Evolutionary conservation across 1,140 invertebrate species (phyloP), one percentile per base, ranked within the genome.

Genomic region (Scylla paramamosain): DNA sequence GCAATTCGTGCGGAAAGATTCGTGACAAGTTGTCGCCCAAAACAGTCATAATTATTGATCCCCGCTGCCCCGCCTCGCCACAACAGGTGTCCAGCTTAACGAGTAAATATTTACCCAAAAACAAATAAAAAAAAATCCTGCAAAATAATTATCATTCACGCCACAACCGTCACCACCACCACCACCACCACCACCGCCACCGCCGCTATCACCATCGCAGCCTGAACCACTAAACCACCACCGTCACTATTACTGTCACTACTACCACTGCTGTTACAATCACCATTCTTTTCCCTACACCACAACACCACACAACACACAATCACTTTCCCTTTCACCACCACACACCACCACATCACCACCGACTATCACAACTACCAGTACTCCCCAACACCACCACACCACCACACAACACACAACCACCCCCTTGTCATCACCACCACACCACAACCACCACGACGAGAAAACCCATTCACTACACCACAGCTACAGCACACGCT

Each of bases 31-130:
- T 59, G 52, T 0, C 52, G 10, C 16, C 52, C 52, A 59, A 59
- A 59, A 59, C 52, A 59, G 52, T 59, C 52, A 39, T 39, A 39
- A 59, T 59, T 59, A 59, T 59, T 59, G 52, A 59, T 59, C 52
- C 52, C 14, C 16, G 10, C 12, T 59, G 0, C 52, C 52, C 52
- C 10, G 16, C 52, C 12, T 3, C 10, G 16, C 52, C 12, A 14
- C 52, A 59, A 59, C 52, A 59, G 52, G 67, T 77, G 67, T 77
- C 67, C 67, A 7, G 67, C 12, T 77, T 77, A 77, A 77, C 67
- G 67, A 77, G 67, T 77, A 77, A 77, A 77, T 77, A 77, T 77
- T 77, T 77, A 77, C n/a, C 67, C 67, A 25, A 77, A 77, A 77
- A 77, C 67, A 77, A 77, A 77, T 77, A 77, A 25, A n/a, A 77